Conservation (phyloP, 2,113 vertebrate species). For the Urocynchramus pylzowi region DNA sequence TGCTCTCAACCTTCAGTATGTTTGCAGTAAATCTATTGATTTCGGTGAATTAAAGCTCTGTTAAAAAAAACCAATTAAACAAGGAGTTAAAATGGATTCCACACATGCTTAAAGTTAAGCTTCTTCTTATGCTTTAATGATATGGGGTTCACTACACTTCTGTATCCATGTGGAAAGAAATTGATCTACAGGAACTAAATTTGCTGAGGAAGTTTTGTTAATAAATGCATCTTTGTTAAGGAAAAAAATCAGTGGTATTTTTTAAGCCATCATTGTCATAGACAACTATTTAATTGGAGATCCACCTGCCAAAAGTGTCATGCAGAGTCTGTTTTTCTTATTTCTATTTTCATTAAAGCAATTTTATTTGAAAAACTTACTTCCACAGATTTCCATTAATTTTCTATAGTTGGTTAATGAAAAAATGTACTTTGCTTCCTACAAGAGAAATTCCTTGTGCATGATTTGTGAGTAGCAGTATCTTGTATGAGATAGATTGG, state of each 20-base stretch:
- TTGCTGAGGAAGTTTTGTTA: neutral
- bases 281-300: neutral
- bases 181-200: neutral
- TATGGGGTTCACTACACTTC: neutral
- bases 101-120: neutral
- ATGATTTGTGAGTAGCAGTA: neutral
- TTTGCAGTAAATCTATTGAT: neutral
- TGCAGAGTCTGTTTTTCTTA: neutral
- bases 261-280: neutral
- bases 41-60: neutral
- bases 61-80: neutral
- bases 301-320: neutral
- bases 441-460: neutral
- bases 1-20: neutral
- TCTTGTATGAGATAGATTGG: neutral
- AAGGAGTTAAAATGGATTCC: neutral
- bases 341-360: neutral
- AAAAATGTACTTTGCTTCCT: neutral
- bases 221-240: neutral
- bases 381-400: neutral
- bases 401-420: neutral
- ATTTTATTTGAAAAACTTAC: neutral
- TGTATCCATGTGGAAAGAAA: neutral
- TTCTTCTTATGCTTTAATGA: neutral
- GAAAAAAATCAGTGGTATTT: neutral